These are phyloP conservation scores for Tragopan temminckii DNA, from an alignment of 2,797 vertebrate genomes.

Conservation along the genomic window DNA sequence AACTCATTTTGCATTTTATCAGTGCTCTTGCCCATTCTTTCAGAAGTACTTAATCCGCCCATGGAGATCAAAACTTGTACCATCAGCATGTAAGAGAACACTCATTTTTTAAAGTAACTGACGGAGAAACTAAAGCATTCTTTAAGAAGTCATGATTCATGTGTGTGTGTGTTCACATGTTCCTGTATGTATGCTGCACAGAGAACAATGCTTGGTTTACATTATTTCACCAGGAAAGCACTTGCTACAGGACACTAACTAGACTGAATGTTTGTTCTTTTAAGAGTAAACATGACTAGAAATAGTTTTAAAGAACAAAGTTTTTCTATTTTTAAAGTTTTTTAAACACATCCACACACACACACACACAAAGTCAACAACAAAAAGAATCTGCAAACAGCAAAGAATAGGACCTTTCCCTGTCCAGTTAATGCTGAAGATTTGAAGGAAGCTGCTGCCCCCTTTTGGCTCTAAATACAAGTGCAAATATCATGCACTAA, in stretches of 20 bases:
- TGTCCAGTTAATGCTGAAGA: accelerated
- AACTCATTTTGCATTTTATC: background rate
- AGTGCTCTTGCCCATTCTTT: background rate
- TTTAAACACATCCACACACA: background rate
- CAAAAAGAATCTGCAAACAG: background rate
- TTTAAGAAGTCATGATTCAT: background rate
- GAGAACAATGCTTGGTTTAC: background rate
- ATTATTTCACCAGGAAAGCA: background rate
- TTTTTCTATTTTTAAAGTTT: background rate
- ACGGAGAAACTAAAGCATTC: background rate
- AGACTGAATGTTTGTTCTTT: background rate
- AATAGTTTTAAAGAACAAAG: background rate
- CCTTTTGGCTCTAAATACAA: slow-evolving; percentile 60
- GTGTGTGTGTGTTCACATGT: background rate
- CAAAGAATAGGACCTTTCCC: background rate
- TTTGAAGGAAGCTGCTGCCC: slow-evolving; percentile 67
- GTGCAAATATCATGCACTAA: background rate
- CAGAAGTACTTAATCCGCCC: background rate
- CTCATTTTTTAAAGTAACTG: background rate
- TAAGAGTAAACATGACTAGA: background rate
- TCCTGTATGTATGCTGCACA: background rate
- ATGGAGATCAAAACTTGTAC: background rate
- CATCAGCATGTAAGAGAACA: background rate
- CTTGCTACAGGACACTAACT: background rate
- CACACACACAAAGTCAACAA: background rate